Percentiles rank a stretch among this genome's conserved stretches.
These are phyloP conservation scores for Tiliqua scincoides DNA, from an alignment of 2,113 vertebrate genomes.

Conservation along the genomic window DNA sequence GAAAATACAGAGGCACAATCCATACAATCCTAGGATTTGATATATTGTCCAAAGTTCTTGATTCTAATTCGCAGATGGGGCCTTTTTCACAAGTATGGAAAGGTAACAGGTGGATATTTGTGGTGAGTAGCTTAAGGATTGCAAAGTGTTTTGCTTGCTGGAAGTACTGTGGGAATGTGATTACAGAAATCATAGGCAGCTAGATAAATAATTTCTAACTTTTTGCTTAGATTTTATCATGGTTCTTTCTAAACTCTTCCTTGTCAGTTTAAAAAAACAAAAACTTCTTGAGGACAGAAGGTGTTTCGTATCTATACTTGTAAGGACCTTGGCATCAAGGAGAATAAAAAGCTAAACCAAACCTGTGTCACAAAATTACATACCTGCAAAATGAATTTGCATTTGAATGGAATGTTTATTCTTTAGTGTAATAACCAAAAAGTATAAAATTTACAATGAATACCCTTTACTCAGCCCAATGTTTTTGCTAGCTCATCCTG, in stretches of 20 bases:
- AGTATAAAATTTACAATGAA: neutral
- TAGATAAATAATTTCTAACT: neutral
- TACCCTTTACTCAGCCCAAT: neutral
- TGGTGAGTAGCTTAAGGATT: neutral
- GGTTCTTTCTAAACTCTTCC: neutral
- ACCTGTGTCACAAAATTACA: neutral
- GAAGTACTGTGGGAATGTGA: neutral
- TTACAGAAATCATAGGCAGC: neutral
- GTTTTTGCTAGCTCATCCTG: neutral
- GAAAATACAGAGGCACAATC: too few relatives aligned
- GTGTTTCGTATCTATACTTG: neutral
- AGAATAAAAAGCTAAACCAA: too few relatives aligned
- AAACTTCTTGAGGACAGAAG: neutral
- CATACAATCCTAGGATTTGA: too few relatives aligned
- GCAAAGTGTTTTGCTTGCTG: neutral
- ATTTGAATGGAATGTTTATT: neutral
- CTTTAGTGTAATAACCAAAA: neutral
- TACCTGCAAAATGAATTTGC: neutral
- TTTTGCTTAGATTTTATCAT: neutral
- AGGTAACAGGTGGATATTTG: neutral
- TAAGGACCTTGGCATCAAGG: neutral
- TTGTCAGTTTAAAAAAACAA: conserved; percentile 15
- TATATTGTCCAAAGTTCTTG: too few relatives aligned
- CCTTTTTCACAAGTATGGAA: neutral
- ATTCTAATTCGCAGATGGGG: too few relatives aligned